phyloP scores from a whole-genome alignment of 2,888 invertebrate genomes.

The Drosophila gaucha region DNA sequence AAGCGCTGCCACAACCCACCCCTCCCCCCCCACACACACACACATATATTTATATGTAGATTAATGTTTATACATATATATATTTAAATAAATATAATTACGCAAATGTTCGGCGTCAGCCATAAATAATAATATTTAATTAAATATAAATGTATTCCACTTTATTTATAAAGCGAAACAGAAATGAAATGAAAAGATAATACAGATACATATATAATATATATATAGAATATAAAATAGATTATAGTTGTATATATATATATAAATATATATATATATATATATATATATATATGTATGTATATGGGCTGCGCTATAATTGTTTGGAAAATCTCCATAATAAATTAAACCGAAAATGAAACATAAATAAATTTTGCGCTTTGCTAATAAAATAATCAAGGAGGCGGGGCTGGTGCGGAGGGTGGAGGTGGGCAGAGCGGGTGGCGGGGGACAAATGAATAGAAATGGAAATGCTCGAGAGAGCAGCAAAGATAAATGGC shows the following conservation, averaged over 20 bases:
- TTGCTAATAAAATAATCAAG: conserved; percentile 55
- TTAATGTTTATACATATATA: conserved; percentile 6
- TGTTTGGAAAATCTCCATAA: conserved; percentile 46
- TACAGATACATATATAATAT: conserved; percentile 20
- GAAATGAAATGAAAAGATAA: conserved; percentile 43
- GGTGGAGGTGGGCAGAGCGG: background rate
- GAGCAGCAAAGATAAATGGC: conserved; percentile 55
- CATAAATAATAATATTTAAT: conserved; percentile 79
- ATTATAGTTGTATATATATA: conserved; percentile 8
- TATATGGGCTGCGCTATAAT: conserved; percentile 35
- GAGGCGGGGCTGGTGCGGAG: background rate
- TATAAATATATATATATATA: conserved; percentile 1
- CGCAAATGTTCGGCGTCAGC: conserved; percentile 44
- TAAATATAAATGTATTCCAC: conserved; percentile 70
- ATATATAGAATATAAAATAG: conserved; percentile 11
- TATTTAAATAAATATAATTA: conserved; percentile 75
- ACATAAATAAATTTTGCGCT: conserved; percentile 59
- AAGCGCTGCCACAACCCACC: background rate
- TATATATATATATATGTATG: conserved; percentile 1
- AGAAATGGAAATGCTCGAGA: conserved; percentile 47
- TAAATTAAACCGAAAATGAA: conserved; percentile 65
- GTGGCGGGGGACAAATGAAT: conserved; percentile 43
- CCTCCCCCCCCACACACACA: background rate
- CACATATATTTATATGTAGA: background rate
- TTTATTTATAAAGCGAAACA: conserved; percentile 55